Conservation (phyloP, 2,888 invertebrate genomes). For the Hypercompe scribonia region DNA sequence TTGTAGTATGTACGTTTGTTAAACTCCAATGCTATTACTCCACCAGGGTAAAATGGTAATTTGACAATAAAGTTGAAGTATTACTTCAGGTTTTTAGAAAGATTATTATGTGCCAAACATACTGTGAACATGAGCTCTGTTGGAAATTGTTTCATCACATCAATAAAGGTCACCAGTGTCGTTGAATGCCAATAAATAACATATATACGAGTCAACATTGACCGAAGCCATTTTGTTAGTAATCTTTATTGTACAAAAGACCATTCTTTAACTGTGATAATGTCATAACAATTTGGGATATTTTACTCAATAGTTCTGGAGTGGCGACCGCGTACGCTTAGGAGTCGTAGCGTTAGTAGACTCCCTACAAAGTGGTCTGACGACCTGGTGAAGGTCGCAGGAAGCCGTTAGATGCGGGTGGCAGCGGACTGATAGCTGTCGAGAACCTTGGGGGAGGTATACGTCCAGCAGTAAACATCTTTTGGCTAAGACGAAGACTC, state of each 20-base stretch:
- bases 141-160: conserved; percentile 7
- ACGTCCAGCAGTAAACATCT: no score
- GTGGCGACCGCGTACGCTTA: no score
- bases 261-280: neutral
- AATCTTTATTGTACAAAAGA: neutral
- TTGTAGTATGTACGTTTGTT: neutral
- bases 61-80: neutral
- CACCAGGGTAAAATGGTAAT: neutral
- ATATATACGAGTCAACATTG: neutral
- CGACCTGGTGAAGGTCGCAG: no score
- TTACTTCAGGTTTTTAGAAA: neutral
- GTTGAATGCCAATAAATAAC: conserved; percentile 7
- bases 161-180: neutral
- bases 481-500: no score
- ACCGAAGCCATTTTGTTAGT: no score
- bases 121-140: neutral
- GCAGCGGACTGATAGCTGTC: no score
- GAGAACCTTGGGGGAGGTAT: no score
- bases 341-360: no score
- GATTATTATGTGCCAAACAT: conserved; percentile 7
- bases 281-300: neutral
- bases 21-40: no score
- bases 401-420: no score
- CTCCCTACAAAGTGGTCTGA: no score
- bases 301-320: neutral